Conservation (phyloP, 2,888 invertebrate species). For the Volucella zonaria region DNA sequence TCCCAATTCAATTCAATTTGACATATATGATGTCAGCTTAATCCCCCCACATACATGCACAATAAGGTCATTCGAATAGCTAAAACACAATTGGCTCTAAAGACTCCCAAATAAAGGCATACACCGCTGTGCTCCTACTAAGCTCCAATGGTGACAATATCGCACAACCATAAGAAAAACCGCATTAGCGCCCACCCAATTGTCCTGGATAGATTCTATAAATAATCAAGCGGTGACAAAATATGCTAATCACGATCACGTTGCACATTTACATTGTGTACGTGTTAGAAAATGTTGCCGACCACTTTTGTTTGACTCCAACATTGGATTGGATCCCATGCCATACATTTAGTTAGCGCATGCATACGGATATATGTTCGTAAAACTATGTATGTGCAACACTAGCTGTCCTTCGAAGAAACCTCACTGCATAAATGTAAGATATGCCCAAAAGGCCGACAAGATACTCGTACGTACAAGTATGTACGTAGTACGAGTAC, state of each 20-base stretch:
- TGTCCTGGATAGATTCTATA: conserved; percentile 74
- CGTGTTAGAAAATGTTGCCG: conserved; percentile 41
- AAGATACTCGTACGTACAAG: conserved; percentile 33
- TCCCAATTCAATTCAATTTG: conserved; percentile 54
- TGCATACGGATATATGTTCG: conserved; percentile 4
- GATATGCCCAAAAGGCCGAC: conserved; percentile 69
- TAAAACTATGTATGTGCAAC: conserved; percentile 4
- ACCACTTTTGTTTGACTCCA: conserved; percentile 17
- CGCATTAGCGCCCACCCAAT: conserved; percentile 74
- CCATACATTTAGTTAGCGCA: neutral
- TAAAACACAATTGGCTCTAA: conserved; percentile 63
- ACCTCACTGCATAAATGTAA: conserved; percentile 59
- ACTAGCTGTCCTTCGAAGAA: conserved; percentile 68
- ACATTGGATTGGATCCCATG: conserved; percentile 21
- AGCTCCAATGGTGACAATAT: conserved; percentile 56
- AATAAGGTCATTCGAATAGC: conserved; percentile 66
- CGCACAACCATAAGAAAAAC: conserved; percentile 67
- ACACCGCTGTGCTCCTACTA: conserved; percentile 56
- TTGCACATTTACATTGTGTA: conserved; percentile 63
- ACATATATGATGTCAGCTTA: conserved; percentile 69
- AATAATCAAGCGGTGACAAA: conserved; percentile 73
- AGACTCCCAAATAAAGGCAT: conserved; percentile 73
- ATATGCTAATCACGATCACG: conserved; percentile 74
- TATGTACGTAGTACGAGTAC: neutral
- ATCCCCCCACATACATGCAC: conserved; percentile 18